Percentiles rank a stretch among this genome's conserved stretches.
Evolutionary conservation across 2,113 vertebrate genomes (phyloP).

Genomic region (Archocentrus centrarchus): DNA sequence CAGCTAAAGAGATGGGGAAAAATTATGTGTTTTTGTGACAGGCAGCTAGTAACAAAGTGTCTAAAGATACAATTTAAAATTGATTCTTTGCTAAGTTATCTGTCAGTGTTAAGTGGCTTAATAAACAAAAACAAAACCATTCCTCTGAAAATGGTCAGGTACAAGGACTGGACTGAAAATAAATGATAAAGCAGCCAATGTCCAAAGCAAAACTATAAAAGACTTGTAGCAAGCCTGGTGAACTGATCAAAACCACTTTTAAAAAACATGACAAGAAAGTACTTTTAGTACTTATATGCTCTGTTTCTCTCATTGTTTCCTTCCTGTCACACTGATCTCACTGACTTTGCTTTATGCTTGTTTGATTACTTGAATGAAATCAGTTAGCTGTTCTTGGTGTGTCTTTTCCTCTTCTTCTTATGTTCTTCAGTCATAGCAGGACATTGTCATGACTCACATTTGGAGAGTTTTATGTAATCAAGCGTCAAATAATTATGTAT

Average conservation of each 20-base stretch:
- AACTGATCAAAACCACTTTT: too few relatives aligned
- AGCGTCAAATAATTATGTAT: constrained; percentile 33
- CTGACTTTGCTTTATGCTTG: background rate
- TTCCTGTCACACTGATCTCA: constrained; percentile 1
- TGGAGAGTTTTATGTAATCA: constrained; percentile 26
- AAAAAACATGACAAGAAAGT: too few relatives aligned
- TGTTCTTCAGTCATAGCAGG: background rate
- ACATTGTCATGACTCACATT: background rate
- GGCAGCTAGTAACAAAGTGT: background rate
- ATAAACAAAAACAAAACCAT: background rate
- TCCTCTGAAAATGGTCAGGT: background rate
- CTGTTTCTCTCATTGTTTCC: background rate
- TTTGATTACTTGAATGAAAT: background rate
- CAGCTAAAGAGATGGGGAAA: background rate
- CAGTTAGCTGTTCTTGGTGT: background rate
- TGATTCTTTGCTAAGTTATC: background rate
- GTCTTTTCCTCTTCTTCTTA: background rate
- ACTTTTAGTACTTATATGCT: background rate
- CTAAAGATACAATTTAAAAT: background rate
- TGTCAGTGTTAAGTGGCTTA: background rate
- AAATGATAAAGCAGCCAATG: too few relatives aligned
- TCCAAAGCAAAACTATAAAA: too few relatives aligned
- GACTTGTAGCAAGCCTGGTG: too few relatives aligned
- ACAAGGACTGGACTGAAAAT: background rate
- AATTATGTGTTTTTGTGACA: background rate